Evolutionary conservation across 1,140 invertebrate species (phyloP).

Genomic region (Drosophila tsacasi): DNA sequence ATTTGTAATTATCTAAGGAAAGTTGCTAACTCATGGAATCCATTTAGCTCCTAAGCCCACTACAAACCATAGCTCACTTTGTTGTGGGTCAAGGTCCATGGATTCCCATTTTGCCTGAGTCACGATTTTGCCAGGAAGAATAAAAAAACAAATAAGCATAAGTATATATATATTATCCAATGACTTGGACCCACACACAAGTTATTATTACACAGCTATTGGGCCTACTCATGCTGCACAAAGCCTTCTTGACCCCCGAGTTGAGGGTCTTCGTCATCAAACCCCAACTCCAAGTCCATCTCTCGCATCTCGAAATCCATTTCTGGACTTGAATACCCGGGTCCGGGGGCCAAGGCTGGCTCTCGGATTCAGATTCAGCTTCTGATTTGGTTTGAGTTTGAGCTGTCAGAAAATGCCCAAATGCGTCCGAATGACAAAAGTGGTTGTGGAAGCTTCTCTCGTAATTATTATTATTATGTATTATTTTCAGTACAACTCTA

Average conservation of each 20-base stretch:
- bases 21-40: constrained; percentile 20
- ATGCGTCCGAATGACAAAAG: constrained; percentile 36
- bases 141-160: too few species aligned
- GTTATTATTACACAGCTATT: constrained; percentile 14
- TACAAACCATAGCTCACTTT: constrained; percentile 4
- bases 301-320: neutral
- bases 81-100: constrained; percentile 28
- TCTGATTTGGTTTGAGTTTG: neutral
- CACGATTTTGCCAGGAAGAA: constrained; percentile 7
- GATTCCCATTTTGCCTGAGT: neutral
- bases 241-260: neutral
- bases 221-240: constrained; percentile 19
- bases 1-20: neutral
- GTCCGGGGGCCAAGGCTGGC: constrained; percentile 16
- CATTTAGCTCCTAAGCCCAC: constrained; percentile 12
- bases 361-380: constrained; percentile 8
- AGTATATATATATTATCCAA: neutral
- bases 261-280: neutral
- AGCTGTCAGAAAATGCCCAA: constrained; percentile 36
- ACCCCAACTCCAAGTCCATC: neutral
- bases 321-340: constrained; percentile 1
- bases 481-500: constrained; percentile 65
- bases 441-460: constrained; percentile 67
- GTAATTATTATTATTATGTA: constrained; percentile 80
- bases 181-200: constrained; percentile 6